These are phyloP conservation scores for Pheucticus melanocephalus DNA, from an alignment of 2,113 vertebrate genomes.

Conservation along the genomic window DNA sequence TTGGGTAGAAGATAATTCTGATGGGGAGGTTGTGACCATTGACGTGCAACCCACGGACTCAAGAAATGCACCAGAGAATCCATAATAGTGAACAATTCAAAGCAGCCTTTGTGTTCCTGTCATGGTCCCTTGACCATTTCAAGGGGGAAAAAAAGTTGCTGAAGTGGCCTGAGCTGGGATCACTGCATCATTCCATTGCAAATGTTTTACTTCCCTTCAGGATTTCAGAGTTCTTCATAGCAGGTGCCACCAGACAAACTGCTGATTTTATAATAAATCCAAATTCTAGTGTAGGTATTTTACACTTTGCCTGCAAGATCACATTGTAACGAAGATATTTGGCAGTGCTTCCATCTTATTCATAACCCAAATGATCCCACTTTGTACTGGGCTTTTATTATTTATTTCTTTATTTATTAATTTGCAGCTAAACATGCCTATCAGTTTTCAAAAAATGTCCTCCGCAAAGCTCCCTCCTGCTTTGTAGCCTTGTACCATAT, in stretches of 20 bases:
- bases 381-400: not conserved
- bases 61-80: not conserved
- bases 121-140: accelerated
- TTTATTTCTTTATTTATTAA: not conserved
- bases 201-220: not conserved
- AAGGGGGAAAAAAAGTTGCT: not conserved
- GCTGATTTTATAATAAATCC: not conserved
- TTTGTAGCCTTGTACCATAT: not conserved
- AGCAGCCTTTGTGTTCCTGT: accelerated
- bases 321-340: not conserved
- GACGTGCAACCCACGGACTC: accelerated
- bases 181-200: accelerated
- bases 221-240: not conserved
- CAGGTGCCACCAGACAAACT: accelerated
- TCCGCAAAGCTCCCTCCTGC: not conserved
- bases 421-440: not conserved
- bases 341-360: not conserved
- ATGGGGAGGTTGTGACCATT: too few relatives aligned
- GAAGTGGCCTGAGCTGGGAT: not conserved
- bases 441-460: not conserved
- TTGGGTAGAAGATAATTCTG: not conserved
- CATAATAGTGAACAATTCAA: accelerated
- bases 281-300: not conserved
- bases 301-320: not conserved
- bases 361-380: not conserved